Evolutionary conservation across 2,113 vertebrate genomes (phyloP), one percentile per base, ranked within the genome.

Genomic region (Collichthys lucidus): DNA sequence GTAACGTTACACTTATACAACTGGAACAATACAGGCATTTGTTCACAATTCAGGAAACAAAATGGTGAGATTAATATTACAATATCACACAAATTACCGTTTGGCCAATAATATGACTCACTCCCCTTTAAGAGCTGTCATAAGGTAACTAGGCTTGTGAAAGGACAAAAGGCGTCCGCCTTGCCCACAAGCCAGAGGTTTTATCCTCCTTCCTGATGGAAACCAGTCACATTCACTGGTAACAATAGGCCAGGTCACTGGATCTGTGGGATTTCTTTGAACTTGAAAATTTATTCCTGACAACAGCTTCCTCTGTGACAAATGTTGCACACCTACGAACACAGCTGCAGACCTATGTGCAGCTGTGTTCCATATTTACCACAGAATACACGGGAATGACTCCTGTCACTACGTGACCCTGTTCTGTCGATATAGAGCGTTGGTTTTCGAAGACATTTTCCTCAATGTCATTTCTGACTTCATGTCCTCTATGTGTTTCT

Each of bases 171-270:
- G 56, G 40, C 11, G 11, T 68, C 71, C 47, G 44, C 75, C 63
- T 81, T 86, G 80, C 71, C 71, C 76, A 86, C 77, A 78, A 82
- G 82, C 71, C 70, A 68, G 70, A 63, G 65, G 69, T 88, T 88
- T 89, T 70, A 56, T 80, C 65, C 47, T 47, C 52, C 44, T 66
- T 77, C 71, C 86, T 86, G 67, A 68, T 61, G 56, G 83, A 83
- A 79, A 90, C 69, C 63, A 85, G 73, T 90, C 86, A 83, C 81
- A 87, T 88, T 87, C 63, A 81, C 29, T 46, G 53, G 74, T 77
- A 77, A 91, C 89, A 93, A 91, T 71, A 69, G 78, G 53, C 66
- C 63, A 57, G 47, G 91, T 84, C 87, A 92, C 40, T n/a, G 29
- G 83, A 92, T 85, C 82, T 74, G 64, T 55, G 76, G 60, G 77